These are phyloP conservation scores for Drosophila bipectinata DNA, from an alignment of 1,140 invertebrate genomes.

Conservation along the genomic window DNA sequence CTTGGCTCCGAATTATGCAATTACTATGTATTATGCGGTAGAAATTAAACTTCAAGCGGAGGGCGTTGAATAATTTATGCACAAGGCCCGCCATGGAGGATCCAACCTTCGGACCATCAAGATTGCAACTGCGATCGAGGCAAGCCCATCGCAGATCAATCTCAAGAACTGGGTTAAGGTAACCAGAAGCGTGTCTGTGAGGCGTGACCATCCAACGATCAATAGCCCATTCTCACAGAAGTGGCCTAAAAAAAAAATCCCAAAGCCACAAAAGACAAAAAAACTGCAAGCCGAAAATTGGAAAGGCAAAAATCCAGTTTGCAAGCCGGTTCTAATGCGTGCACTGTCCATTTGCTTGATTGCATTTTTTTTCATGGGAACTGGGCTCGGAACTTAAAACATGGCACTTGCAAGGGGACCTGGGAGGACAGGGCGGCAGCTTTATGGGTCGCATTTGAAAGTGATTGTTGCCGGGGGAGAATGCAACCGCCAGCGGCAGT, in stretches of 20 bases:
- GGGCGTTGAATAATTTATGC: slow-evolving; percentile 55
- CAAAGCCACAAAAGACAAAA: slow-evolving; percentile 8
- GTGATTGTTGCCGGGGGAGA: slow-evolving; percentile 62
- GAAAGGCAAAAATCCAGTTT: slow-evolving; percentile 69
- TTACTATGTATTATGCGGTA: slow-evolving; percentile 21
- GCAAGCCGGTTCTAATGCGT: slow-evolving; percentile 75
- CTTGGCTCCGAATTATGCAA: slow-evolving; percentile 42
- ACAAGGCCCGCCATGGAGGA: slow-evolving; percentile 64
- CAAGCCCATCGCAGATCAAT: slow-evolving; percentile 26
- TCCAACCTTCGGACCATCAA: slow-evolving; percentile 30
- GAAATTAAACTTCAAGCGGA: slow-evolving; percentile 20
- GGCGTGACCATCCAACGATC: slow-evolving; percentile 48
- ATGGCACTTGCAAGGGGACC: neutral
- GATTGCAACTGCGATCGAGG: slow-evolving; percentile 4
- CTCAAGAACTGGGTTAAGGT: slow-evolving; percentile 69
- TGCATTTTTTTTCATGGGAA: slow-evolving; percentile 31
- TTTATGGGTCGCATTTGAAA: slow-evolving; percentile 73
- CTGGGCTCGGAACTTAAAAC: slow-evolving; percentile 21
- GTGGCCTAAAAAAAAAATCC: slow-evolving; percentile 36
- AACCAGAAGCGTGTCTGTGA: slow-evolving; percentile 40
- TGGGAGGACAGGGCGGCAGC: slow-evolving; percentile 15
- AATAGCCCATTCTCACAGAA: slow-evolving; percentile 40
- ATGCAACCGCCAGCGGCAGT: slow-evolving; percentile 24
- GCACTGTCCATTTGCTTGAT: slow-evolving; percentile 43
- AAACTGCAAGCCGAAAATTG: slow-evolving; percentile 59